These are phyloP conservation scores for Delphinus delphis DNA, from an alignment of 2,113 vertebrate species.

Conservation along the genomic window DNA sequence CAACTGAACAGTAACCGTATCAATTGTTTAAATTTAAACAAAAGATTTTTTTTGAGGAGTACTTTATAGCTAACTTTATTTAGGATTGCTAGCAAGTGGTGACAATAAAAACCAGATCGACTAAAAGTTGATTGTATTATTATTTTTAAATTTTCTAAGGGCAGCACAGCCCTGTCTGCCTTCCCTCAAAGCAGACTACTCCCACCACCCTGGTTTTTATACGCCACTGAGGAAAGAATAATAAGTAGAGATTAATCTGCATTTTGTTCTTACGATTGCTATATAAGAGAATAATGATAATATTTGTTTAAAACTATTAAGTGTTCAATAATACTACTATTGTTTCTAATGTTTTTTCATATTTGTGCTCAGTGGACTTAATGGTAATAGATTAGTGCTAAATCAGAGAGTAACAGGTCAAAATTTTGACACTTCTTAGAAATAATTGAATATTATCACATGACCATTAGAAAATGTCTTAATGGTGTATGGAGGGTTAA, in stretches of 20 bases:
- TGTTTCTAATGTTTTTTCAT: not conserved
- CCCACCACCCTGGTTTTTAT: not conserved
- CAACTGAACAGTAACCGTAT: not conserved
- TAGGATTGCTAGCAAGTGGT: not conserved
- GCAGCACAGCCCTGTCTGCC: not conserved
- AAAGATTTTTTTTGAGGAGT: not conserved
- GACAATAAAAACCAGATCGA: not conserved
- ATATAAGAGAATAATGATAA: not conserved
- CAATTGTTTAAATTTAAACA: not conserved
- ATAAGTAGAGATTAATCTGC: not conserved
- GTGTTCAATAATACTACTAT: not conserved
- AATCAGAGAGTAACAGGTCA: not conserved
- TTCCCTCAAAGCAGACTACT: not conserved
- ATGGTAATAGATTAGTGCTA: not conserved
- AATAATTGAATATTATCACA: not conserved
- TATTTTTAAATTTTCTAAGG: not conserved
- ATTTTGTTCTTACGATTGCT: not conserved
- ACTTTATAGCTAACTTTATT: not conserved
- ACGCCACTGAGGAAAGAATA: not conserved
- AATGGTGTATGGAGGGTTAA: not conserved
- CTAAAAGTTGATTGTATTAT: not conserved
- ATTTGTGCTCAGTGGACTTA: not conserved
- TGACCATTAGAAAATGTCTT: not conserved
- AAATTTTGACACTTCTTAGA: not conserved
- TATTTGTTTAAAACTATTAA: not conserved